Evolutionary conservation across 2,888 invertebrate genomes (phyloP), one percentile per base, ranked within the genome.

Genomic region (Melieria omissa): DNA sequence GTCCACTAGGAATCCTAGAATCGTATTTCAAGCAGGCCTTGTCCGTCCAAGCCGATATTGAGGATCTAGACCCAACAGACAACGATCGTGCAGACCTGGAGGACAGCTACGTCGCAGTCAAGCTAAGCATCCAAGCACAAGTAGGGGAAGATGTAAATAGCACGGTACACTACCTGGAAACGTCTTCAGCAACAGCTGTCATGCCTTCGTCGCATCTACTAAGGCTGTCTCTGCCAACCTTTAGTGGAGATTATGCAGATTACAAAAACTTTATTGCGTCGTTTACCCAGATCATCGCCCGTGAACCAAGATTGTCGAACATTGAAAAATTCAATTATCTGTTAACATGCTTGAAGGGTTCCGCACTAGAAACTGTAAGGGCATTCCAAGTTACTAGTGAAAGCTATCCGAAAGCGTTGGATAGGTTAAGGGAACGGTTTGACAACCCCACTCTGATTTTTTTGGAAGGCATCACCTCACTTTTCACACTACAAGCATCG

Each of bases 321-420:
- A 73, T 66, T 6, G 71, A 73, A 55, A 73, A 71, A 29, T 73
- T 66, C 14, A 74, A 69, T 5, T 69, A 74, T 46, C 67, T 74
- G 41, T 41, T 67, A 2, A 69, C 65, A 47, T 42, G 55, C 55
- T n/a, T n/a, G n/a, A 7, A n/a, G 55, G 8, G 55, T 55, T 9
- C 55, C 7, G 55, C 3, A n/a, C 55, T 55, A 12, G 8, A 55
- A 55, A 55, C 9, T 16, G 58, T 58, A 8, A 58, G n/a, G 29
- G 55, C 55, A 6, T 57, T 57, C 12, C 60, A 60, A 42, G 60
- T 60, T n/a, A 41, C 60, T 42, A 60, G 42, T 9, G 41, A 60
- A 8, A 60, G 4, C 10, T 60, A 60, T 44, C 60, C 44, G 9
- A 44, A 12, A 16, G 60, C 60, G 6, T 12, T 60, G n/a, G 60